Conservation (phyloP, 2,888 invertebrate genomes). For the Synergus gifuensis region DNA sequence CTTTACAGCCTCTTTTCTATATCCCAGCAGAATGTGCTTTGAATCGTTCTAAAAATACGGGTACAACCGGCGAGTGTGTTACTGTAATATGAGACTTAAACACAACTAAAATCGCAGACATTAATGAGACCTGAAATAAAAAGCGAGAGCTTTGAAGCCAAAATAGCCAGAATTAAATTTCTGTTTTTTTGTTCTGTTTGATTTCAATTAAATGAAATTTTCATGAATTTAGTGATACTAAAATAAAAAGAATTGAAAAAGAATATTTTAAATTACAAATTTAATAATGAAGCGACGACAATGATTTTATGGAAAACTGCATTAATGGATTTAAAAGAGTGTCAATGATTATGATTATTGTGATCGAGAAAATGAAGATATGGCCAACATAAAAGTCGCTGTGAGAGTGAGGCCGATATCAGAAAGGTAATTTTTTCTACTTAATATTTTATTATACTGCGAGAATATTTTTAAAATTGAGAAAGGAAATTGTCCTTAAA, state of each 20-base stretch:
- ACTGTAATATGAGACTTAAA: slow-evolving; percentile 34
- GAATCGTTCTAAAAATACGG: slow-evolving; percentile 43
- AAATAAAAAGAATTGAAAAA: neutral
- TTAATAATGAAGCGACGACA: neutral
- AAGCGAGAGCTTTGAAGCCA: neutral
- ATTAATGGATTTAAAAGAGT: slow-evolving; percentile 7
- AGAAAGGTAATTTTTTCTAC: slow-evolving; percentile 79
- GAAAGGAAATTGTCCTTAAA: neutral
- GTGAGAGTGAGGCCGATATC: slow-evolving; percentile 83
- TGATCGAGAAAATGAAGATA: slow-evolving; percentile 65
- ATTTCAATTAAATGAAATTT: too few relatives aligned
- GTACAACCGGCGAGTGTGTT: slow-evolving; percentile 20
- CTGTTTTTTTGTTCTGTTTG: neutral
- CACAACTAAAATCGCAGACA: slow-evolving; percentile 26
- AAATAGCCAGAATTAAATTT: neutral
- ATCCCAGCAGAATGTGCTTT: slow-evolving; percentile 22
- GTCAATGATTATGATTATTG: slow-evolving; percentile 48
- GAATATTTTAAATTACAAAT: neutral
- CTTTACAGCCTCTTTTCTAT: slow-evolving; percentile 19
- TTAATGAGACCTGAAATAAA: neutral
- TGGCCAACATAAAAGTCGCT: slow-evolving; percentile 84
- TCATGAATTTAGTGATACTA: too few relatives aligned
- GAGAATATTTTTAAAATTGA: neutral
- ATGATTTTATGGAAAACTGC: neutral
- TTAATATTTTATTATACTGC: neutral